Percentiles rank a stretch among this genome's conserved stretches.
Evolutionary conservation across 64 coral and sea anemone species (phyloP).

Genomic region (Astreopora myriophthalma): DNA sequence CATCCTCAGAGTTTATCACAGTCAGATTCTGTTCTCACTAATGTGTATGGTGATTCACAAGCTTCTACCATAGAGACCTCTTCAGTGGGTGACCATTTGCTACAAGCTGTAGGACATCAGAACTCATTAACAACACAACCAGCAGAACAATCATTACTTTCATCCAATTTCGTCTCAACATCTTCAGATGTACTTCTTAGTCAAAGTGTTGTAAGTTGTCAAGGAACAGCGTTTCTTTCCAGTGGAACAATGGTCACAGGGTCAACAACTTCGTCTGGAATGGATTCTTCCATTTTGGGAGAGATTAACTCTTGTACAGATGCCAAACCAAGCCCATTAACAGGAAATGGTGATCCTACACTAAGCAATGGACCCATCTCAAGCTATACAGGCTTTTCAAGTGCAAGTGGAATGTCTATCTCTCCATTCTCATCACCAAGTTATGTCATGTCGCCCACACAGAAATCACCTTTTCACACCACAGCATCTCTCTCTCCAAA

Average conservation of each 20-base stretch:
- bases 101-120: background rate
- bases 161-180: constrained; percentile 3
- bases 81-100: background rate
- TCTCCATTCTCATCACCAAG: constrained; percentile 81
- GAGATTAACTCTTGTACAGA: background rate
- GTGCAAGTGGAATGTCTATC: constrained; percentile 30
- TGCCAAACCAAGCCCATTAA: background rate
- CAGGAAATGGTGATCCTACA: constrained; percentile 12
- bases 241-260: background rate
- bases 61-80: constrained; percentile 18
- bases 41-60: background rate
- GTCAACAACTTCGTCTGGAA: background rate
- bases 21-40: background rate
- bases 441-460: constrained; percentile 81
- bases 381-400: background rate
- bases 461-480: constrained; percentile 67
- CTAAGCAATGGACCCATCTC: constrained; percentile 43
- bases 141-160: background rate
- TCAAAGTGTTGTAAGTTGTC: constrained; percentile 4
- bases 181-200: background rate
- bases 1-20: background rate
- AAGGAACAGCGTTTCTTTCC: constrained; percentile 12
- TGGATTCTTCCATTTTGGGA: background rate
- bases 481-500: constrained; percentile 72
- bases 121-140: background rate